A percentile compares a stretch with the other conserved stretches of the same genome.
Conservation (phyloP, 2,797 vertebrate species). For the Pangasius mekongensis region DNA sequence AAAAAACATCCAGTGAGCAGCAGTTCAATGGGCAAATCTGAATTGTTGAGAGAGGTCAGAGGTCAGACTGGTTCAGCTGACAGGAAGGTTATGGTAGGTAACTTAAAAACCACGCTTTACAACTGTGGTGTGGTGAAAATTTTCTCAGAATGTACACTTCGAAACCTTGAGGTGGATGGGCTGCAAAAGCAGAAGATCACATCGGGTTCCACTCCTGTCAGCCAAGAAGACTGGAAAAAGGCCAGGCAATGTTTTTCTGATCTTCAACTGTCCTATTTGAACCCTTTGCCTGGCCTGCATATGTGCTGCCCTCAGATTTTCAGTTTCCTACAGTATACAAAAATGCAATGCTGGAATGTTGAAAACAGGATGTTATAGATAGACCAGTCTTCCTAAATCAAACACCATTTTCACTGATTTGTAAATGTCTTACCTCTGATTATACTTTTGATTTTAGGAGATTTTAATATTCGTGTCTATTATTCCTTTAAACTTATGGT, state of each 20-base stretch:
- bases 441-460: neutral
- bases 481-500: neutral
- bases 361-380: neutral
- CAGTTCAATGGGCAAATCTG: neutral
- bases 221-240: neutral
- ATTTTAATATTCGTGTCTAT: neutral
- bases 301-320: neutral
- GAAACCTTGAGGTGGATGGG: neutral
- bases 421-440: neutral
- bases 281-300: neutral
- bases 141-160: neutral
- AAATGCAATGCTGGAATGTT: neutral
- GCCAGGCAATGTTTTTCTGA: neutral
- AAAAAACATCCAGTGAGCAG: neutral
- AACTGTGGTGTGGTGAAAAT: neutral
- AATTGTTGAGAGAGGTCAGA: neutral
- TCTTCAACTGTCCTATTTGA: neutral
- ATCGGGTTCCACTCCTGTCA: neutral
- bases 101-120: neutral
- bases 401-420: neutral
- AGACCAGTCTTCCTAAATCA: neutral
- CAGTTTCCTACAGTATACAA: neutral
- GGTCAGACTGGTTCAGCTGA: neutral
- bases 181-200: neutral
- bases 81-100: neutral